Percentiles rank a stretch among this genome's conserved stretches.
phyloP scores from a whole-genome alignment of 1,140 invertebrate species.

The Calliphora vicina region DNA sequence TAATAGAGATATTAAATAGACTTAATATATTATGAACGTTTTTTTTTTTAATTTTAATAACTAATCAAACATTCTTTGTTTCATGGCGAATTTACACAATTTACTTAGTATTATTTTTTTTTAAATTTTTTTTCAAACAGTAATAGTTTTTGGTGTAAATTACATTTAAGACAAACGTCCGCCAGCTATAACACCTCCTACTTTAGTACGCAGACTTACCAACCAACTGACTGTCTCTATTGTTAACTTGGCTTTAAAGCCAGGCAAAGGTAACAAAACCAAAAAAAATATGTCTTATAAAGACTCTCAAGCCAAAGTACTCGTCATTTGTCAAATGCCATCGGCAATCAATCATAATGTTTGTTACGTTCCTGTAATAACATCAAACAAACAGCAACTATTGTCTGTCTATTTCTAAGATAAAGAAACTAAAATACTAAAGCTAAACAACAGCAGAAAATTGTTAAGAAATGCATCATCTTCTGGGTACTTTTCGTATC shows the following conservation, averaged over 20 bases:
- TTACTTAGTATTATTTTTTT: background rate
- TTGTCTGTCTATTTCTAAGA: background rate
- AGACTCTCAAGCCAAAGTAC: background rate
- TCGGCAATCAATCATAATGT: constrained; percentile 31
- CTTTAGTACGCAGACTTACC: constrained; percentile 24
- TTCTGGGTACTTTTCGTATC: background rate
- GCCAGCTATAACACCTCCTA: constrained; percentile 25
- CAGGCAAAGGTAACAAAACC: background rate
- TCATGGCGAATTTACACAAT: background rate
- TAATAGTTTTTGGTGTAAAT: constrained; percentile 50
- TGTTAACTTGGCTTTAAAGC: background rate
- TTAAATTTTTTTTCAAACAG: background rate
- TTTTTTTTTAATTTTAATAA: background rate
- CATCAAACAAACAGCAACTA: background rate
- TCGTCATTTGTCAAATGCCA: constrained; percentile 34
- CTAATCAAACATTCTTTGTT: constrained; percentile 9
- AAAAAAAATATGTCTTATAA: background rate
- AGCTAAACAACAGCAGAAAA: background rate
- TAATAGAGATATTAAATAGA: background rate
- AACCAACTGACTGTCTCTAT: background rate
- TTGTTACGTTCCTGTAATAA: constrained; percentile 1
- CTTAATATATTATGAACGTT: background rate
- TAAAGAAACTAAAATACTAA: background rate
- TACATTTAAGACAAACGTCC: constrained; percentile 48
- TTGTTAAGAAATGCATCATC: background rate